Evolutionary conservation across 2,888 invertebrate species (phyloP).

Genomic region (Scaptomyza cyrtandrae): DNA sequence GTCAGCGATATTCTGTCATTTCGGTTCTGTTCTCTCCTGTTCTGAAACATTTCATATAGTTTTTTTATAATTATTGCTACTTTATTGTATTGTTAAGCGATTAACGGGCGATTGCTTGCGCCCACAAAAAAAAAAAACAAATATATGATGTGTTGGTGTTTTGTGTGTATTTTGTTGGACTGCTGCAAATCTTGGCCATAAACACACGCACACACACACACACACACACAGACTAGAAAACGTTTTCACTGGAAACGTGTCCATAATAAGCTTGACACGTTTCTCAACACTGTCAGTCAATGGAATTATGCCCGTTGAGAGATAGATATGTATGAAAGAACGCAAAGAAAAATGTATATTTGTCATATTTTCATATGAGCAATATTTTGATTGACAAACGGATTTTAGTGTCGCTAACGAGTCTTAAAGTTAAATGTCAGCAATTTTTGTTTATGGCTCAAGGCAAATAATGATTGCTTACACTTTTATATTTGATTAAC

Average conservation of each 20-base stretch:
- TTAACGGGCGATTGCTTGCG: slow-evolving; percentile 63
- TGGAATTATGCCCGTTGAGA: background rate
- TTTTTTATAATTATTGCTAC: slow-evolving; percentile 83
- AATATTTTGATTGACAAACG: slow-evolving; percentile 72
- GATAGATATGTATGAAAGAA: too few relatives aligned
- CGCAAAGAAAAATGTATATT: too few relatives aligned
- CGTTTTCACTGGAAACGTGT: slow-evolving; percentile 41
- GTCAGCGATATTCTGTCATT: slow-evolving; percentile 9
- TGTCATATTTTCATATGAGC: slow-evolving; percentile 8
- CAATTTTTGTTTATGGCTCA: slow-evolving; percentile 44
- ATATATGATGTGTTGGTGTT: slow-evolving; percentile 35
- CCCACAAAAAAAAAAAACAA: slow-evolving; percentile 47
- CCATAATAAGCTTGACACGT: slow-evolving; percentile 54
- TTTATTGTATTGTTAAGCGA: slow-evolving; percentile 84
- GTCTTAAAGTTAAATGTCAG: slow-evolving; percentile 18
- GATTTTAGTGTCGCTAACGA: slow-evolving; percentile 58
- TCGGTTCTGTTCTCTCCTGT: background rate
- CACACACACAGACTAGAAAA: slow-evolving; percentile 5
- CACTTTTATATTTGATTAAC: slow-evolving; percentile 16
- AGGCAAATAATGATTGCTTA: slow-evolving; percentile 21
- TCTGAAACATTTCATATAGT: slow-evolving; percentile 72
- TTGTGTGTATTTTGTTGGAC: slow-evolving; percentile 38
- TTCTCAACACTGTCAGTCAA: slow-evolving; percentile 34
- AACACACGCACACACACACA: slow-evolving; percentile 46
- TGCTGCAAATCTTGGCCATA: slow-evolving; percentile 76